These are phyloP conservation scores for Lutraria lutraria DNA, from an alignment of 2,888 invertebrate species.

Conservation along the genomic window DNA sequence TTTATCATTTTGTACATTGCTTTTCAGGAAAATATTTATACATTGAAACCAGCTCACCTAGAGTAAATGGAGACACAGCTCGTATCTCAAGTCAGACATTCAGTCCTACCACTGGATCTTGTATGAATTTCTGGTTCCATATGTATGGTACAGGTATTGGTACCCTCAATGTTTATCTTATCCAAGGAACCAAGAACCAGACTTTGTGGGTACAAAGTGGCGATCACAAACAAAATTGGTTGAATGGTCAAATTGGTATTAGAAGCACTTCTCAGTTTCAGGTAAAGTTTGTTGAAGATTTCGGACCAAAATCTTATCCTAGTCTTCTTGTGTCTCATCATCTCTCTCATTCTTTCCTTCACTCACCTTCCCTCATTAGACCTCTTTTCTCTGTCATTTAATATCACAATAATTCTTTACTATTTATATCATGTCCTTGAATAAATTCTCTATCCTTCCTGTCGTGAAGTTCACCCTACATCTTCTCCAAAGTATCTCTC, in stretches of 20 bases:
- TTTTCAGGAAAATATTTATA: slow-evolving; percentile 87
- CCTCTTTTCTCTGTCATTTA: neutral
- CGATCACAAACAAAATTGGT: slow-evolving; percentile 77
- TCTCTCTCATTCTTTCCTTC: neutral
- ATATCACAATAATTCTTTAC: too few species aligned
- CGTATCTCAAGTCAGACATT: slow-evolving; percentile 74
- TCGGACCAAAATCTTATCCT: neutral
- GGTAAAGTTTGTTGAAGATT: slow-evolving; percentile 38
- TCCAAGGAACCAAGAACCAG: slow-evolving; percentile 64
- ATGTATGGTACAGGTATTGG: slow-evolving; percentile 83
- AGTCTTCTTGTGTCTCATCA: neutral
- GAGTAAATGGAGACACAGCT: slow-evolving; percentile 73
- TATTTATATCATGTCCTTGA: neutral
- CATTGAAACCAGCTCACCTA: slow-evolving; percentile 82
- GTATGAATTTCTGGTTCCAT: slow-evolving; percentile 83
- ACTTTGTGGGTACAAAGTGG: slow-evolving; percentile 80
- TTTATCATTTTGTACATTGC: neutral
- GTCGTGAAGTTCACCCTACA: neutral
- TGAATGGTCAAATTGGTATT: slow-evolving; percentile 74
- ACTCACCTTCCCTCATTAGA: neutral
- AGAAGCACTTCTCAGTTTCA: slow-evolving; percentile 60
- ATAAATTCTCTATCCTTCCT: neutral
- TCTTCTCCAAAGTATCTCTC: neutral
- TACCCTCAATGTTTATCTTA: slow-evolving; percentile 76
- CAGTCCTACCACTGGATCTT: slow-evolving; percentile 62